Evolutionary conservation across 2,113 vertebrate genomes (phyloP).

Genomic region (Condylura cristata): DNA sequence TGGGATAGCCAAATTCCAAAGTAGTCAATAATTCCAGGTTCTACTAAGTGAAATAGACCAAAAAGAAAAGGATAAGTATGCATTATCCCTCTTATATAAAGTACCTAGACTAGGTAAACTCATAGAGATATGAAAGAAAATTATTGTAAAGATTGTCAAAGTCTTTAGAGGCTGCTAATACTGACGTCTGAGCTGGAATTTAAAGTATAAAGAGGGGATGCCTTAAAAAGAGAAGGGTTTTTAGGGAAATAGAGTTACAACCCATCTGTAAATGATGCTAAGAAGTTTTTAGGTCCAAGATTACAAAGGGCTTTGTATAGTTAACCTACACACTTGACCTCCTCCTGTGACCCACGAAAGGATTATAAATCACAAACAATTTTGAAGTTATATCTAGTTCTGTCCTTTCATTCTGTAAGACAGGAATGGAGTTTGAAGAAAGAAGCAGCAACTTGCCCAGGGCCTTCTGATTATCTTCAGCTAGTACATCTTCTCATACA

Average conservation of each 20-base stretch:
- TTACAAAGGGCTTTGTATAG: neutral
- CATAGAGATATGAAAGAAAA: no score
- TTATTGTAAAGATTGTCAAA: neutral
- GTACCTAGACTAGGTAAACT: neutral
- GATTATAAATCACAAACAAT: neutral
- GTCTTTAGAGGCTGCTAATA: neutral
- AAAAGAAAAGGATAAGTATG: neutral
- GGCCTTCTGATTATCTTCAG: neutral
- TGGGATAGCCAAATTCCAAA: conserved; percentile 24
- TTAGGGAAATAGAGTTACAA: neutral
- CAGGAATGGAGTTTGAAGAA: neutral
- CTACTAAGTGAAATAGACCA: conserved; percentile 60
- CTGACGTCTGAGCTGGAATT: neutral
- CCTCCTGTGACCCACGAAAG: neutral
- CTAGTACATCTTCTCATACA: neutral
- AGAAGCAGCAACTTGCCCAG: neutral
- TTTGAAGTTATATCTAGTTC: neutral
- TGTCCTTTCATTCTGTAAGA: neutral
- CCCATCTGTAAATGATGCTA: neutral
- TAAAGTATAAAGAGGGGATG: neutral
- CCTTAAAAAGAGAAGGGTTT: neutral
- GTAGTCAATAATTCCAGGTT: conserved; percentile 45
- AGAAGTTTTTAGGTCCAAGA: neutral
- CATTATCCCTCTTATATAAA: neutral
- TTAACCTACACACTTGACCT: neutral